phyloP scores from a whole-genome alignment of 1,140 invertebrate genomes.

The Saccostrea echinata region DNA sequence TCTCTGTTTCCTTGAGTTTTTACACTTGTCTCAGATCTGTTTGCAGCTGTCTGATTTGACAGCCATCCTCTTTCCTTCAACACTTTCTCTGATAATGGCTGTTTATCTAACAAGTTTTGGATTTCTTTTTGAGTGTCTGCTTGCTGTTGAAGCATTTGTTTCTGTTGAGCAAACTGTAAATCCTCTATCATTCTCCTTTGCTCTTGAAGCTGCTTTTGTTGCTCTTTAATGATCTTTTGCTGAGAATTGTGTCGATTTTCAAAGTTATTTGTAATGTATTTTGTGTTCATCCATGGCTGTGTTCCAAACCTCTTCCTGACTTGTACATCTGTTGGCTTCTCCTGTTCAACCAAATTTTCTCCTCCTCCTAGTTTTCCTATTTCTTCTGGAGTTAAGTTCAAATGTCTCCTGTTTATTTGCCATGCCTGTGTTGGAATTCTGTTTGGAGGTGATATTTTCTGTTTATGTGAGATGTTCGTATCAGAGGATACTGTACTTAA shows the following conservation, averaged over 20 bases:
- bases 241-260: slow-evolving; percentile 77
- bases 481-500: slow-evolving; percentile 57
- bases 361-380: slow-evolving; percentile 61
- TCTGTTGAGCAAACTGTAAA: slow-evolving; percentile 71
- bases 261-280: slow-evolving; percentile 71
- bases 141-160: slow-evolving; percentile 64
- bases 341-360: slow-evolving; percentile 46
- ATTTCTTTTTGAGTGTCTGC: slow-evolving; percentile 46
- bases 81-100: slow-evolving; percentile 22
- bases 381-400: slow-evolving; percentile 71
- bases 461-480: not conserved
- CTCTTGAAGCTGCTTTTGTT: slow-evolving; percentile 76
- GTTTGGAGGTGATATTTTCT: slow-evolving; percentile 30
- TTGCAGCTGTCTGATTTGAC: not conserved
- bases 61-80: not conserved
- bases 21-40: not conserved
- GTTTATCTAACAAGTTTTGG: slow-evolving; percentile 10
- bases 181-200: slow-evolving; percentile 78
- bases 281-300: slow-evolving; percentile 72
- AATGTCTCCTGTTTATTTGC: slow-evolving; percentile 75
- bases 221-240: slow-evolving; percentile 75
- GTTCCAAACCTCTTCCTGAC: slow-evolving; percentile 66
- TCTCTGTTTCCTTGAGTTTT: not conserved
- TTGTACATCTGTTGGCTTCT: slow-evolving; percentile 59
- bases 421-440: slow-evolving; percentile 73